These are phyloP conservation scores for Heterodera carotae DNA, from an alignment of 1,140 invertebrate genomes.

Conservation along the genomic window DNA sequence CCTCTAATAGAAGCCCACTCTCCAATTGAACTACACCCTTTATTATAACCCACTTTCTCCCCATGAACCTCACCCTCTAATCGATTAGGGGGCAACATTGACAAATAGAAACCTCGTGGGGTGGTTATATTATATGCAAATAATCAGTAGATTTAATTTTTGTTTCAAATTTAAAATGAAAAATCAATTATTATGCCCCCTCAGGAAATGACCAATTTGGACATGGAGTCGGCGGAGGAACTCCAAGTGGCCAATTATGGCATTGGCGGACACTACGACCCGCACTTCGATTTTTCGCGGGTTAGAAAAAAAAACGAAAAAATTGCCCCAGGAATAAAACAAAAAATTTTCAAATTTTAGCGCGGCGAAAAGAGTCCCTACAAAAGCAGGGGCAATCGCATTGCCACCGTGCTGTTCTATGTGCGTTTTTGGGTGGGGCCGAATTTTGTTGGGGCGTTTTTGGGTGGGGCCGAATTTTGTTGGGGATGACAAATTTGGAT, in stretches of 20 bases:
- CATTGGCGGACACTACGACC: constrained; percentile 72
- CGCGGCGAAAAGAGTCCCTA: constrained; percentile 88
- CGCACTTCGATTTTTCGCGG: constrained; percentile 87
- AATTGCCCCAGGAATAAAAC: neutral
- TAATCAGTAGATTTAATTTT: too few species aligned
- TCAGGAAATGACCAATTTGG: constrained; percentile 62
- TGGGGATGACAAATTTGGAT: too few species aligned
- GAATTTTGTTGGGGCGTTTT: constrained; percentile 41
- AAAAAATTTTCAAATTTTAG: constrained; percentile 64
- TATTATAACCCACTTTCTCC: too few species aligned
- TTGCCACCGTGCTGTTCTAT: constrained; percentile 89
- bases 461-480: too few species aligned
- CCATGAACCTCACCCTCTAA: too few species aligned
- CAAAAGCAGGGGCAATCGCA: constrained; percentile 83
- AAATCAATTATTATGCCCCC: neutral
- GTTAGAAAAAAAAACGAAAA: constrained; percentile 22
- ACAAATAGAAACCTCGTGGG: too few species aligned
- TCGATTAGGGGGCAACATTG: too few species aligned
- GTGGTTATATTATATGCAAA: too few species aligned
- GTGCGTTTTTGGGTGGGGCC: constrained; percentile 66
- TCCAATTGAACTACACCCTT: too few species aligned
- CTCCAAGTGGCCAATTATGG: constrained; percentile 46
- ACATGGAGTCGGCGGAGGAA: constrained; percentile 62
- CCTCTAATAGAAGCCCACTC: too few species aligned
- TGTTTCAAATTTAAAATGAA: neutral